These are phyloP conservation scores for Montipora foliosa DNA, from an alignment of 64 coral and sea anemone genomes.

Conservation along the genomic window DNA sequence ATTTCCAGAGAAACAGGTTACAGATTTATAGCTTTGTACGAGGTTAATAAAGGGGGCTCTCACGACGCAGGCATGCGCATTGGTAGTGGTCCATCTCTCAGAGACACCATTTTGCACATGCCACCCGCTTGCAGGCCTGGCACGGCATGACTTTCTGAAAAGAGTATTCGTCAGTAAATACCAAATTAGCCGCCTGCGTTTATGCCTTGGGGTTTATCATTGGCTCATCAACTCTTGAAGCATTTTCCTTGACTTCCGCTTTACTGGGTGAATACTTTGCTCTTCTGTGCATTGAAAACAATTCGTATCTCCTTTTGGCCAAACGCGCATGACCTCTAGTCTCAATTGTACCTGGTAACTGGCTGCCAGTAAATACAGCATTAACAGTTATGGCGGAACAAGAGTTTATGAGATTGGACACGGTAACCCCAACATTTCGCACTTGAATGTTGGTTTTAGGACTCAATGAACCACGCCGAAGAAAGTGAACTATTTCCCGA, in stretches of 20 bases:
- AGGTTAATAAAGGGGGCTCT: too few relatives aligned
- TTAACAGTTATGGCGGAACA: constrained; percentile 13
- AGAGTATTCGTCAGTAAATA: too few relatives aligned
- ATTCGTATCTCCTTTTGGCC: constrained; percentile 5
- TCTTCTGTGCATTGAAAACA: constrained; percentile 27
- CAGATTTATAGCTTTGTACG: too few relatives aligned
- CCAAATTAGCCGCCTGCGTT: too few relatives aligned
- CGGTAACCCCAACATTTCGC: background rate
- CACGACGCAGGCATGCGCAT: too few relatives aligned
- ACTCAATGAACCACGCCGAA: constrained; percentile 16
- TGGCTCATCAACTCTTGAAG: background rate
- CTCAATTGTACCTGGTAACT: background rate
- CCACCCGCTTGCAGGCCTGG: too few relatives aligned
- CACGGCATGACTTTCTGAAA: too few relatives aligned
- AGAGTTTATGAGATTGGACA: constrained; percentile 11
- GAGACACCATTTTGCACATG: too few relatives aligned
- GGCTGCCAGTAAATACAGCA: background rate
- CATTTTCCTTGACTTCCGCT: background rate
- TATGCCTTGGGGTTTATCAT: too few relatives aligned
- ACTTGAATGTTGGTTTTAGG: background rate
- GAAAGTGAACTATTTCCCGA: background rate
- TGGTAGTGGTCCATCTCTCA: too few relatives aligned
- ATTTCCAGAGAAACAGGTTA: too few relatives aligned
- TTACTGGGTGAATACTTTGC: background rate
- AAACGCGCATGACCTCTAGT: background rate